Evolutionary conservation across 2,888 invertebrate genomes (phyloP).

Genomic region (Xiphydria camelus): DNA sequence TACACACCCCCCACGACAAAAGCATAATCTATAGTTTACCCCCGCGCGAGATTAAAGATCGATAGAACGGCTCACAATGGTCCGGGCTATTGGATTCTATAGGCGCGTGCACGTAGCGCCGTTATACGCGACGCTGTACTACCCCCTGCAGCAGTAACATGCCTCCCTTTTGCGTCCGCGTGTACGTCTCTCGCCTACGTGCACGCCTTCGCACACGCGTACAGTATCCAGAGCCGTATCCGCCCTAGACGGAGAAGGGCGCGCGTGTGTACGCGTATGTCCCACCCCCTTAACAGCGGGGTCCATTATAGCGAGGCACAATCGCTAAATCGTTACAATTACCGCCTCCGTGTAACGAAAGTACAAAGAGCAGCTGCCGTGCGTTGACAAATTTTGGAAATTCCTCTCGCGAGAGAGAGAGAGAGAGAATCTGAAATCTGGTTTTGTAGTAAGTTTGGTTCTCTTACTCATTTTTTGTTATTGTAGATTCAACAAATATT

Average conservation of each 20-base stretch:
- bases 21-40: conserved; percentile 38
- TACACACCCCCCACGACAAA: conserved; percentile 20
- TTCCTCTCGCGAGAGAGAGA: too few relatives aligned
- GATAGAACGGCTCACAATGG: conserved; percentile 38
- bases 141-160: conserved; percentile 23
- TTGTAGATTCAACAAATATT: too few relatives aligned
- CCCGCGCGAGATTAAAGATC: conserved; percentile 40
- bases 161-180: too few relatives aligned
- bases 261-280: too few relatives aligned
- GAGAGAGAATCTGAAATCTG: too few relatives aligned
- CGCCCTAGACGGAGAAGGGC: too few relatives aligned
- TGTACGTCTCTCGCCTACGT: too few relatives aligned
- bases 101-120: conserved; percentile 32
- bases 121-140: conserved; percentile 8
- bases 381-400: conserved; percentile 42
- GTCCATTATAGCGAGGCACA: conserved; percentile 26
- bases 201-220: too few relatives aligned
- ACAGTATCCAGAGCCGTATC: too few relatives aligned
- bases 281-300: too few relatives aligned
- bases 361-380: conserved; percentile 32
- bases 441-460: too few relatives aligned
- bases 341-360: conserved; percentile 24
- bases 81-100: conserved; percentile 27
- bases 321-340: conserved; percentile 45
- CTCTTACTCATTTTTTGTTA: too few relatives aligned